These are phyloP conservation scores for Myotis planiceps DNA, from an alignment of 2,797 vertebrate species.

Conservation along the genomic window DNA sequence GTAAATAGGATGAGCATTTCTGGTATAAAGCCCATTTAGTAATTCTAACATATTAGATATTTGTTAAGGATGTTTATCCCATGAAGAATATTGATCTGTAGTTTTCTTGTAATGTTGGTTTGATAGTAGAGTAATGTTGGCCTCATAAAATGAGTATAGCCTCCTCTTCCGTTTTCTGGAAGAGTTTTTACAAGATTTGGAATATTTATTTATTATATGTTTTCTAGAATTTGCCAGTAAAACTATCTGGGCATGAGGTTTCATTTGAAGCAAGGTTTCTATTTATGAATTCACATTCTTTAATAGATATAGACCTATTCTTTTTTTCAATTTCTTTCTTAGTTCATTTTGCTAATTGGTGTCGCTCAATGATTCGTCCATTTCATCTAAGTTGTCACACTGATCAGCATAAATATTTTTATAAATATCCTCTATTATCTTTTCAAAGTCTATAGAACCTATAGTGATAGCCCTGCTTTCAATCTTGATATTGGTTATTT, in stretches of 20 bases:
- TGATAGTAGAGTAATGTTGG: neutral
- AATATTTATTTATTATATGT: neutral
- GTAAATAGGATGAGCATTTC: neutral
- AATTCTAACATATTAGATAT: neutral
- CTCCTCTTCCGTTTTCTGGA: neutral
- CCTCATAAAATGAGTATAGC: neutral
- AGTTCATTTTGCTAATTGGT: slow-evolving; percentile 8
- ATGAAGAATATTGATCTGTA: neutral
- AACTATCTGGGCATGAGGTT: neutral
- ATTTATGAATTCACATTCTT: slow-evolving; percentile 14
- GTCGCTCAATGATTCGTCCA: neutral
- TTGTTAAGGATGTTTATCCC: neutral
- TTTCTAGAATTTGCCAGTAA: neutral
- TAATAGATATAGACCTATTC: neutral
- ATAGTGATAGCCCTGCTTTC: neutral
- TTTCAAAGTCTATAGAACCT: neutral
- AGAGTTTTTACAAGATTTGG: neutral
- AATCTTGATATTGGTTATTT: neutral
- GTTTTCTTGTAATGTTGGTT: neutral
- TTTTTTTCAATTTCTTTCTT: neutral
- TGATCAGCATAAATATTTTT: neutral
- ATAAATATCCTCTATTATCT: neutral
- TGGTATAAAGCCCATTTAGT: neutral
- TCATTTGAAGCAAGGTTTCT: slow-evolving; percentile 9
- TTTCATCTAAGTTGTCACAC: neutral